Conservation (phyloP, 2,113 vertebrate species). For the Catharus bicknelli region DNA sequence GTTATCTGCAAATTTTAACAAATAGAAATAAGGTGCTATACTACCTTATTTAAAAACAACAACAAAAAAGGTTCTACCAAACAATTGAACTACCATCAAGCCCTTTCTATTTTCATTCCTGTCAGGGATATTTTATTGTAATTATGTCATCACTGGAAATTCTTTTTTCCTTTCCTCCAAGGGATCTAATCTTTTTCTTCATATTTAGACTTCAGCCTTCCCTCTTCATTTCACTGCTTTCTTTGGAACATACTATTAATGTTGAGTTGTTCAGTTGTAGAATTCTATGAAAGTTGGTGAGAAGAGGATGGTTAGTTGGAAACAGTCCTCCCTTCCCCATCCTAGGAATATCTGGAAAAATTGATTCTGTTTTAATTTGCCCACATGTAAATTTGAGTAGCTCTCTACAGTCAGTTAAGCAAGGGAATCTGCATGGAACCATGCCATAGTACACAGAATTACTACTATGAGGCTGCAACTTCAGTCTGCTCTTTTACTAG, state of each 20-base stretch:
- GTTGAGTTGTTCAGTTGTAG: neutral
- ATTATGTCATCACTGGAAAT: slow-evolving; percentile 36
- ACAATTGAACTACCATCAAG: neutral
- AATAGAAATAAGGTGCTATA: slow-evolving; percentile 12
- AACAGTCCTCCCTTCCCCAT: neutral
- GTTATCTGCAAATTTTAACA: slow-evolving; percentile 45
- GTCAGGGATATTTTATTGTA: slow-evolving; percentile 9
- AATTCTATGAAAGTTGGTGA: neutral
- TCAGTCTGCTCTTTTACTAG: neutral
- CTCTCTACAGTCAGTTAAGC: neutral
- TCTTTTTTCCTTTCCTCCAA: neutral
- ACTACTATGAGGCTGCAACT: neutral
- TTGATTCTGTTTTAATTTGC: neutral
- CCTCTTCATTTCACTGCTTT: slow-evolving; percentile 21
- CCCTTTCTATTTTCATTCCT: slow-evolving; percentile 30
- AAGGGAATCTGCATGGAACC: neutral
- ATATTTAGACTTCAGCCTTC: neutral
- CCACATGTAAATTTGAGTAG: neutral
- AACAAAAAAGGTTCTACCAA: neutral
- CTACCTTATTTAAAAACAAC: neutral
- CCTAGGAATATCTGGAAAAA: slow-evolving; percentile 1
- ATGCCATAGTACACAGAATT: neutral
- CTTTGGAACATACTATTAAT: slow-evolving; percentile 5
- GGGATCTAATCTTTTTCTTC: neutral
- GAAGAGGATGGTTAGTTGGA: neutral